Base-by-base conservation (phyloP, 1,140 invertebrate genomes). In the Galleria mellonella region DNA sequence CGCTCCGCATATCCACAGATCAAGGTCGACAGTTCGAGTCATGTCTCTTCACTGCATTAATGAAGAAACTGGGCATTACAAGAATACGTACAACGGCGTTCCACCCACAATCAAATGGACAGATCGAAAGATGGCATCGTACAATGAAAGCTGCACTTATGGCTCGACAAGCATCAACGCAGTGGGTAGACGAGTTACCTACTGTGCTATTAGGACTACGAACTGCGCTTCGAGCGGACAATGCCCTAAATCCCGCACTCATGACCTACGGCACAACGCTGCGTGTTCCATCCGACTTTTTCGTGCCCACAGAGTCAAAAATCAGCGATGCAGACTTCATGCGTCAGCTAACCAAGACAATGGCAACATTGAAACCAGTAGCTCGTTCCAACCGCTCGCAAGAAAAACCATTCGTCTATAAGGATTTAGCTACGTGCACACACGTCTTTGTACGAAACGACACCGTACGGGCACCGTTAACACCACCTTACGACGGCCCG, bases 71-170 rank as follows among this genome's bases (percentile, higher is more conserved):
- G 9, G 66, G 76, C 9, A 43, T 50, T 11, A 50, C 67, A 36
- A 47, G 65, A 38, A 28, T 47, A 2, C 50, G 62, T 13, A 86
- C 81, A 0, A 82, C 79, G 1, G 50, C 74, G 5, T 83, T 73
- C 40, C 47, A 48, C 12, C 47, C 39, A 4, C 36, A 39, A 32
- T n/a, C 28, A 7, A 47, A 47, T 17, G 77, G 75, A 7, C 55
- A 55, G 27, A 46, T 79, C 0, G 79, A 86, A 42, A 30, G 70
- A 29, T 71, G 57, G 33, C 85, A 89, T 57, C 46, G 78, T 1
- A 41, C 62, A 31, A 46, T 88, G 8, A 87, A 88, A 49, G 32
- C 63, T 11, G 52, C 84, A 1, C 35, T 86, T 8, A 67, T 14
- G 12, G 52, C 51, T 9, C 43, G 47, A 8, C n/a, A 49, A 28